A percentile compares a stretch with the other conserved stretches of the same genome.
These are phyloP conservation scores for Acrocephalus kingi DNA, from an alignment of 2,113 vertebrate genomes.

Conservation along the genomic window DNA sequence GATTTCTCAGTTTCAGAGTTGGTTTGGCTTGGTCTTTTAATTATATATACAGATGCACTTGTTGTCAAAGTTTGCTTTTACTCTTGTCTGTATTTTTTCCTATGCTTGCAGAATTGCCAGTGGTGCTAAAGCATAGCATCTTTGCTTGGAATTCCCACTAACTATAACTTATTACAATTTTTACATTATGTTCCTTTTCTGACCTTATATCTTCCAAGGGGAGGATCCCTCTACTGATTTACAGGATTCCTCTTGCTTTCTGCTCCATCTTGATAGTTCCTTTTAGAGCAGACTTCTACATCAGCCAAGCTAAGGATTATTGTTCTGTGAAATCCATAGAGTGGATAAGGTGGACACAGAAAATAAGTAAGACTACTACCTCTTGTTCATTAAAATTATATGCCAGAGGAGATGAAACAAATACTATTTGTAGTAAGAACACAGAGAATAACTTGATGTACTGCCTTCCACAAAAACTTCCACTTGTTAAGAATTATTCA, in stretches of 20 bases:
- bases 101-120: background rate
- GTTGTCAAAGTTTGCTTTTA: background rate
- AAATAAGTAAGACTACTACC: background rate
- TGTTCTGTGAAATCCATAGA: background rate
- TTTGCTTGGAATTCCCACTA: background rate
- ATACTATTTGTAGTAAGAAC: background rate
- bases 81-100: background rate
- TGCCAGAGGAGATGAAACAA: background rate
- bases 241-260: background rate
- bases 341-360: background rate
- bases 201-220: background rate
- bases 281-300: background rate
- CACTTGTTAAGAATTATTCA: background rate
- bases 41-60: background rate
- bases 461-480: background rate
- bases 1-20: background rate
- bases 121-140: background rate
- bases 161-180: background rate
- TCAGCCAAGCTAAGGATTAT: background rate
- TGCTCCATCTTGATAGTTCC: background rate
- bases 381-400: background rate
- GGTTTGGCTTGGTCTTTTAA: background rate
- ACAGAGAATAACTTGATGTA: background rate
- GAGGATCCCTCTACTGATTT: background rate
- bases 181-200: background rate